Conservation (phyloP, 2,113 vertebrate genomes). For the Toxostoma redivivum region DNA sequence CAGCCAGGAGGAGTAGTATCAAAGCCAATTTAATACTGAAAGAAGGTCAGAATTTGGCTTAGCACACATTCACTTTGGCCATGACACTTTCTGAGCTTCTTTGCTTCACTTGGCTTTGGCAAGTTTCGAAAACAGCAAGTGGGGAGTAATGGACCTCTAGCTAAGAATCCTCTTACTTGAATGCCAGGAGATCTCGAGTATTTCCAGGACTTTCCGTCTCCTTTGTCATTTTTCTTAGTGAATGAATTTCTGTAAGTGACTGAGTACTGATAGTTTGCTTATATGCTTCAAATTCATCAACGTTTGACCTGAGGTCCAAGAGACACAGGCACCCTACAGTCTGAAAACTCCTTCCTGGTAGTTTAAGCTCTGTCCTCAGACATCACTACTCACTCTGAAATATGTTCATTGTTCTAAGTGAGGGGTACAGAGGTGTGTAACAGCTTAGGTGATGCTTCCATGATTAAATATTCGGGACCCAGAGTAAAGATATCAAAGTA, state of each 20-base stretch:
- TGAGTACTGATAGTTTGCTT: not conserved
- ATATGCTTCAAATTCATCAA: not conserved
- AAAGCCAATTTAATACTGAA: not conserved
- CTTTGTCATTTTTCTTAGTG: not conserved
- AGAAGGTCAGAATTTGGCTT: not conserved
- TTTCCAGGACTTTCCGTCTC: not conserved
- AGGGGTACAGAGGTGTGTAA: not conserved
- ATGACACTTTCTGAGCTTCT: not conserved
- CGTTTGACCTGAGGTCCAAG: not conserved
- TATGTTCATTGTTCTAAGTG: fast-evolving
- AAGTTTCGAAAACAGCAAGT: not conserved
- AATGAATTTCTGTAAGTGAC: not conserved
- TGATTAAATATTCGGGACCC: not conserved
- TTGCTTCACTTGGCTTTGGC: not conserved
- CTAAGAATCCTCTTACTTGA: not conserved
- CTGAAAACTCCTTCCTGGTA: not conserved
- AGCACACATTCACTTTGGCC: not conserved
- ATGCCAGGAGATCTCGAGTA: not conserved
- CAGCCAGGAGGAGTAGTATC: not conserved
- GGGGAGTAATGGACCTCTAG: not conserved
- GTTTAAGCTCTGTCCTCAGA: not conserved
- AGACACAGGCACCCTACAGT: not conserved
- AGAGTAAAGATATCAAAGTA: not conserved
- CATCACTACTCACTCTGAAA: not conserved
- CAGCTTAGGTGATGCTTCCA: not conserved